phyloP scores from a whole-genome alignment of 2,888 invertebrate genomes.

The Stenolophus ochropezus region DNA sequence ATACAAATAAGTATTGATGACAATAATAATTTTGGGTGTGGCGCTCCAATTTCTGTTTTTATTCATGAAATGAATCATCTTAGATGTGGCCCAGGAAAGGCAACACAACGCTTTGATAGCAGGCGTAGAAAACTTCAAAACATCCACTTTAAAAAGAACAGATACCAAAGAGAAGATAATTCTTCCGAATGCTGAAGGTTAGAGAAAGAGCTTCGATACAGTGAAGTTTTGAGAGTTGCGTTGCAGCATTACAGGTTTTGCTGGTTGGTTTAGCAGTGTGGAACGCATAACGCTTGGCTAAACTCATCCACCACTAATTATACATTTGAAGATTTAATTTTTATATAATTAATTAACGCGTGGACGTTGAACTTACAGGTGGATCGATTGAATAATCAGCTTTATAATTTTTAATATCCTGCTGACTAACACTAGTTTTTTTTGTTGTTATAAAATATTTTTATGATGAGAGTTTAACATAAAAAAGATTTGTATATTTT shows the following conservation, averaged over 20 bases:
- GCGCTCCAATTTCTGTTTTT: background rate
- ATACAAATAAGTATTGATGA: background rate
- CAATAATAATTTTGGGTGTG: background rate
- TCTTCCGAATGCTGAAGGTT: conserved; percentile 91
- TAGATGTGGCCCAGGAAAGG: conserved; percentile 85
- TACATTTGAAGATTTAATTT: conserved; percentile 45
- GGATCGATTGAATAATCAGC: conserved; percentile 26
- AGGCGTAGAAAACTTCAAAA: conserved; percentile 85
- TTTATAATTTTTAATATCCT: conserved; percentile 31
- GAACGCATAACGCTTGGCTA: conserved; percentile 54
- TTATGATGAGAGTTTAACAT: background rate
- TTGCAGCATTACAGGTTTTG: conserved; percentile 2
- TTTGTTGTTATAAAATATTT: background rate
- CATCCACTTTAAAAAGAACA: conserved; percentile 84
- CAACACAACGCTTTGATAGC: conserved; percentile 85
- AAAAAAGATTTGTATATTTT: background rate
- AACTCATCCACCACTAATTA: conserved; percentile 53
- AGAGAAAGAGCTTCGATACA: conserved; percentile 60
- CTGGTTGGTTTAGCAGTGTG: conserved; percentile 40
- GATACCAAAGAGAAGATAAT: conserved; percentile 88
- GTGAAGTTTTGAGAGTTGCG: conserved; percentile 29
- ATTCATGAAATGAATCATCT: conserved; percentile 47
- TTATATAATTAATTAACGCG: conserved; percentile 3
- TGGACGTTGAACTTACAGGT: conserved; percentile 36
- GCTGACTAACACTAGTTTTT: conserved; percentile 17